Conservation (phyloP, 2,888 invertebrate species). For the Euclidia mi region DNA sequence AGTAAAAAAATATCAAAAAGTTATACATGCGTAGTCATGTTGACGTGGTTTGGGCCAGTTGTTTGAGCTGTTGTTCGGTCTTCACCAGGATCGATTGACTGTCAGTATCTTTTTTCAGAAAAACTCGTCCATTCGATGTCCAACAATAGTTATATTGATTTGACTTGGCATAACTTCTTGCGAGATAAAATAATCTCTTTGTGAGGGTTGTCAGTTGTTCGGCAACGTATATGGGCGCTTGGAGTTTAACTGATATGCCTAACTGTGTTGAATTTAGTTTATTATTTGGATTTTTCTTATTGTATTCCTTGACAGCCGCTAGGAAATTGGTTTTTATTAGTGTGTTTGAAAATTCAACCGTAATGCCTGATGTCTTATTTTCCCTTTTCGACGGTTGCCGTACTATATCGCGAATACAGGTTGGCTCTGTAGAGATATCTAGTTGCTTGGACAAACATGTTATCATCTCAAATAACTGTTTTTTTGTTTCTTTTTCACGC, state of each 20-base stretch:
- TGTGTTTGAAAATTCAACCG: slow-evolving; percentile 5
- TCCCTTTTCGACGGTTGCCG: slow-evolving; percentile 5
- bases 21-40: slow-evolving; percentile 11
- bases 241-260: neutral
- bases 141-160: slow-evolving; percentile 4
- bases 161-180: slow-evolving; percentile 2
- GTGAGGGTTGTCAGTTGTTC: slow-evolving; percentile 3
- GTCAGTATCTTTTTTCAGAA: neutral
- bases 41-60: neutral
- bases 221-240: neutral
- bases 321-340: slow-evolving; percentile 3
- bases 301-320: neutral
- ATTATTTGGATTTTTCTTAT: neutral
- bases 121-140: slow-evolving; percentile 10
- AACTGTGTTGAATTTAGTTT: slow-evolving; percentile 1
- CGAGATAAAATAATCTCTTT: slow-evolving; percentile 4
- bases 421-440: neutral
- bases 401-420: neutral
- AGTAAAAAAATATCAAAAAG: too few species aligned
- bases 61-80: slow-evolving; percentile 6
- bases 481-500: neutral
- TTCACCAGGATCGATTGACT: neutral
- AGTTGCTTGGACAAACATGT: neutral
- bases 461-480: neutral
- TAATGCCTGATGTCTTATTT: neutral